Evolutionary conservation across 2,888 invertebrate genomes (phyloP).

Genomic region (Pammene aurita): DNA sequence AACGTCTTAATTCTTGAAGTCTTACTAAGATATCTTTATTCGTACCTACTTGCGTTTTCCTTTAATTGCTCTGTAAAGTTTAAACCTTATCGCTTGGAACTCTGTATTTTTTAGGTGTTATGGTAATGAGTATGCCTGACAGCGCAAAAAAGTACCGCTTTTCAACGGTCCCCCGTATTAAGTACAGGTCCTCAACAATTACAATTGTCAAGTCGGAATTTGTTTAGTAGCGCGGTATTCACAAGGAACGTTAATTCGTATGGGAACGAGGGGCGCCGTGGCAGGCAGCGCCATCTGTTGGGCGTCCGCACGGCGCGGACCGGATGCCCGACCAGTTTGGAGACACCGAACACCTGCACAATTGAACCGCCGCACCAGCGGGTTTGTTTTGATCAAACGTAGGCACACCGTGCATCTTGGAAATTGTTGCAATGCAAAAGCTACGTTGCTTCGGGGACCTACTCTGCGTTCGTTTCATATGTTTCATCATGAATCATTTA

Average conservation of each 20-base stretch:
- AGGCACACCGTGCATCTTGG: slow-evolving; percentile 36
- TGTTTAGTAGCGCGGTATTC: slow-evolving; percentile 26
- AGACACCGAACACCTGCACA: slow-evolving; percentile 74
- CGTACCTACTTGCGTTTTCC: too few relatives aligned
- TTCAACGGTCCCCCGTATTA: slow-evolving; percentile 3
- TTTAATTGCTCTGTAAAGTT: too few relatives aligned
- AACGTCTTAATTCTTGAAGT: too few relatives aligned
- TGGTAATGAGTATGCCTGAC: neutral
- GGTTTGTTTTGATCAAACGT: slow-evolving; percentile 44
- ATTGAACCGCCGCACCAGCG: slow-evolving; percentile 44
- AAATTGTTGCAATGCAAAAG: slow-evolving; percentile 16
- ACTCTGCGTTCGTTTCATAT: too few relatives aligned
- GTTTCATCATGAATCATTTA: too few relatives aligned
- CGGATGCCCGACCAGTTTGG: slow-evolving; percentile 81
- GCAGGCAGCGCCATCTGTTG: slow-evolving; percentile 76
- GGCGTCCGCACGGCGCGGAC: slow-evolving; percentile 58
- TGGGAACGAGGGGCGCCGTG: slow-evolving; percentile 44
- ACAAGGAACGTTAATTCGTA: slow-evolving; percentile 36
- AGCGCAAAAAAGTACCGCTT: neutral
- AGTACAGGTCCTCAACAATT: slow-evolving; percentile 8
- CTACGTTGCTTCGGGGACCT: neutral
- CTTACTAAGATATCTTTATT: too few relatives aligned
- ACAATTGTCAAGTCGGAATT: slow-evolving; percentile 11
- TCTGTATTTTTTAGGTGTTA: too few relatives aligned
- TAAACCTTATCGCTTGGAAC: too few relatives aligned